A percentile compares a stretch with the other conserved stretches of the same genome.
These are phyloP conservation scores for Cyclura pinguis DNA, from an alignment of 2,797 vertebrate genomes.

Conservation along the genomic window DNA sequence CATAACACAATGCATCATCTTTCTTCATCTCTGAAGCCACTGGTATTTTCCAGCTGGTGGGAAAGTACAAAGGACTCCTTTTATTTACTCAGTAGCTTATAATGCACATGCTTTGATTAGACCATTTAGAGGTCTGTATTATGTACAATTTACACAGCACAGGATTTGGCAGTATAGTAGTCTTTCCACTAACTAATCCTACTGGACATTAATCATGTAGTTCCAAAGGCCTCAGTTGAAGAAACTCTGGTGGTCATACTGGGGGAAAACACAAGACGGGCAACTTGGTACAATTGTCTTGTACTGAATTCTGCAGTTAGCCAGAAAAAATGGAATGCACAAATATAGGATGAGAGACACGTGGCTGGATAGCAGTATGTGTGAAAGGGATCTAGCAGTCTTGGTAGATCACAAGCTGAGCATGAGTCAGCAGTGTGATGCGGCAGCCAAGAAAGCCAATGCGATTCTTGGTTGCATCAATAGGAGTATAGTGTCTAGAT, in stretches of 20 bases:
- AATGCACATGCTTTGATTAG: neutral
- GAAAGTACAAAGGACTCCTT: slow-evolving; percentile 22
- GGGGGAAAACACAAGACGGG: neutral
- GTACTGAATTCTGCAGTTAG: too few species aligned
- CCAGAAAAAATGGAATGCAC: too few species aligned
- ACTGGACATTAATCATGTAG: slow-evolving; percentile 3
- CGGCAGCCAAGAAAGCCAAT: too few species aligned
- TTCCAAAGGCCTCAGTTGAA: neutral
- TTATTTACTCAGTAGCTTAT: neutral
- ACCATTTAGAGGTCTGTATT: neutral
- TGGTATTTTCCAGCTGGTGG: neutral
- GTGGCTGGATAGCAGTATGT: too few species aligned
- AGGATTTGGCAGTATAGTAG: neutral
- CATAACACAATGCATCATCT: neutral
- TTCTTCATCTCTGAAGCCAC: neutral
- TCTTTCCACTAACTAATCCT: neutral
- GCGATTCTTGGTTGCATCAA: too few species aligned
- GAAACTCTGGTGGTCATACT: neutral
- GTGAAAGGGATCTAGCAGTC: too few species aligned
- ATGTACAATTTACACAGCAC: neutral
- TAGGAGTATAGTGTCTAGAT: too few species aligned
- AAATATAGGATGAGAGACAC: too few species aligned
- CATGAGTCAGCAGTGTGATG: too few species aligned
- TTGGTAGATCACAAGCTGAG: too few species aligned
- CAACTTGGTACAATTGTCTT: neutral